Conservation (phyloP, 2,888 invertebrate genomes). For the Dascillus cervinus region DNA sequence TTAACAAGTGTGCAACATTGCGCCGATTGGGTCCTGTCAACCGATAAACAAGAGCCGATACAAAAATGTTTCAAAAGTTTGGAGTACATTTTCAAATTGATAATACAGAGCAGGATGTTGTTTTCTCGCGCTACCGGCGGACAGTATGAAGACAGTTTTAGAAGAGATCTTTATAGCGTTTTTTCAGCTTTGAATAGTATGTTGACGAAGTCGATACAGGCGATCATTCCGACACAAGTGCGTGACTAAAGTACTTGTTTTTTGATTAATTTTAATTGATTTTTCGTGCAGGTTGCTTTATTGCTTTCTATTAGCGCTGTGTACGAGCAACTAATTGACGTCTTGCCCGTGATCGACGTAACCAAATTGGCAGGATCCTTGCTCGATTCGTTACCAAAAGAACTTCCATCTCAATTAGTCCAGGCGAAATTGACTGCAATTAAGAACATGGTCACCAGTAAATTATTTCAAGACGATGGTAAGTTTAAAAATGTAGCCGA, state of each 20-base stretch:
- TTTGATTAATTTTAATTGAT: background rate
- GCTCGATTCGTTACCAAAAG: conserved; percentile 65
- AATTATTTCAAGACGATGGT: conserved; percentile 65
- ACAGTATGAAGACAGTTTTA: conserved; percentile 82
- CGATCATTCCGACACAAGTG: conserved; percentile 71
- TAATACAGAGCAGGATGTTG: conserved; percentile 78
- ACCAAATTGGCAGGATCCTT: conserved; percentile 74
- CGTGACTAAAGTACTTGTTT: conserved; percentile 3
- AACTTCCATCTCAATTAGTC: conserved; percentile 62
- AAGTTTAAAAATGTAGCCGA: conserved; percentile 18
- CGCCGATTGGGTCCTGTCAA: conserved; percentile 77
- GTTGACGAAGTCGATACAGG: conserved; percentile 62
- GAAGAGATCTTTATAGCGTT: conserved; percentile 72
- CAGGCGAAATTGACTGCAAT: conserved; percentile 78
- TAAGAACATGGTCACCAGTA: conserved; percentile 68
- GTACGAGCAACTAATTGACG: conserved; percentile 70
- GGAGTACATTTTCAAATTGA: conserved; percentile 87
- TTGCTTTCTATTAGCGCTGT: conserved; percentile 77
- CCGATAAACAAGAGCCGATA: conserved; percentile 83
- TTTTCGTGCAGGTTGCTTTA: conserved; percentile 59
- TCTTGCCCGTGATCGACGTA: conserved; percentile 67
- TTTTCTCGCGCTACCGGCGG: conserved; percentile 83
- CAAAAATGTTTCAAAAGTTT: conserved; percentile 84
- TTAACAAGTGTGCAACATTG: conserved; percentile 85
- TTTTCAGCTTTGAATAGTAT: conserved; percentile 73